These are phyloP conservation scores for Sarcoramphus papa DNA, from an alignment of 2,797 vertebrate species.

Conservation along the genomic window DNA sequence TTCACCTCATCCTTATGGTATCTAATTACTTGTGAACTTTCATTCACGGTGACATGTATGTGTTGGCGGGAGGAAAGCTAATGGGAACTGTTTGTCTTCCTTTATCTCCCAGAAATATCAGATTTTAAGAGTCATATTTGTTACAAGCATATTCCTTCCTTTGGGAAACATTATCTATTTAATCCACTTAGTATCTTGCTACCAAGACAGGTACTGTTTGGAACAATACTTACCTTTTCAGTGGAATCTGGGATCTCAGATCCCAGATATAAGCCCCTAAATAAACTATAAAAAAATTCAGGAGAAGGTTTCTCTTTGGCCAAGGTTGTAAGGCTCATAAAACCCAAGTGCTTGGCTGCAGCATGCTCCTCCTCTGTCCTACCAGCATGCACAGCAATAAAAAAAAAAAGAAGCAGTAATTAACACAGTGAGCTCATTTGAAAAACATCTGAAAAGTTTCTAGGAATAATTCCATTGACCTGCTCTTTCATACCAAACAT, in stretches of 20 bases:
- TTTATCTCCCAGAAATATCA: neutral
- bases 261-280: neutral
- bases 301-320: neutral
- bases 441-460: constrained; percentile 22
- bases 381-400: neutral
- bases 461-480: constrained; percentile 24
- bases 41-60: neutral
- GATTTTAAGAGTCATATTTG: neutral
- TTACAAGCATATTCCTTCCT: neutral
- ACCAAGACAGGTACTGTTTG: neutral
- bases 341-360: neutral
- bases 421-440: constrained; percentile 28
- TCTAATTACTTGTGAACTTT: constrained; percentile 28
- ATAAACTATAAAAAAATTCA: neutral
- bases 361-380: neutral
- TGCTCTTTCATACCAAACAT: constrained; percentile 45
- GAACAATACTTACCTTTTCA: neutral
- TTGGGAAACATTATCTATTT: neutral
- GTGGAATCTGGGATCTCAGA: neutral
- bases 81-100: neutral
- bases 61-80: neutral
- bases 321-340: neutral
- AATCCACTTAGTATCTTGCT: neutral
- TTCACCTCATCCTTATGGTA: neutral
- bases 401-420: neutral